phyloP scores from a whole-genome alignment of 2,888 invertebrate genomes.

The Microchrysa polita region DNA sequence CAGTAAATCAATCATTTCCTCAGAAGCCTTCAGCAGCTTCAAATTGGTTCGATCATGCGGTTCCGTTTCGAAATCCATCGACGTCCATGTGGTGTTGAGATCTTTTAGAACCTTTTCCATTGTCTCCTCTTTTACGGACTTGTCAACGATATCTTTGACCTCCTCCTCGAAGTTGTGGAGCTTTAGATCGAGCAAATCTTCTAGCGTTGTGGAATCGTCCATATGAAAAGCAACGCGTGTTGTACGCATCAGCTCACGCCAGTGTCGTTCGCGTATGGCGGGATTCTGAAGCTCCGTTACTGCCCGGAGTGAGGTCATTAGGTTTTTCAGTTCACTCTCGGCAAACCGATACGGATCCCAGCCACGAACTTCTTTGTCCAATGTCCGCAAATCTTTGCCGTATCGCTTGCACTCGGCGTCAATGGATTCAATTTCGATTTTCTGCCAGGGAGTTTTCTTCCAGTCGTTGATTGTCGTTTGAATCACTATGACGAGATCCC shows the following conservation, averaged over 20 bases:
- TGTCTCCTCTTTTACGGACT: slow-evolving; percentile 94
- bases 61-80: slow-evolving; percentile 83
- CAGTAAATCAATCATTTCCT: slow-evolving; percentile 89
- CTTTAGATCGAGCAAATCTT: slow-evolving; percentile 86
- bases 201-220: slow-evolving; percentile 77
- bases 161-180: slow-evolving; percentile 95
- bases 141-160: slow-evolving; percentile 93
- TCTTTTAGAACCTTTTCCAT: slow-evolving; percentile 95
- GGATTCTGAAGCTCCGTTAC: slow-evolving; percentile 95
- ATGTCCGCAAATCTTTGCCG: slow-evolving; percentile 80
- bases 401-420: slow-evolving; percentile 94
- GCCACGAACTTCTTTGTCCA: slow-evolving; percentile 82
- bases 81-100: slow-evolving; percentile 81
- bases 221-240: slow-evolving; percentile 75
- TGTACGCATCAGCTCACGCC: slow-evolving; percentile 92
- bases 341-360: slow-evolving; percentile 84
- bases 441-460: slow-evolving; percentile 94
- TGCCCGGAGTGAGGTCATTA: slow-evolving; percentile 91
- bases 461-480: slow-evolving; percentile 86
- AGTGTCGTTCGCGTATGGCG: slow-evolving; percentile 91
- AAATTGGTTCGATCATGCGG: slow-evolving; percentile 84
- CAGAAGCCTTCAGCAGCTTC: slow-evolving; percentile 80
- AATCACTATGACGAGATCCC: slow-evolving; percentile 89
- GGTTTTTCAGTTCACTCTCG: slow-evolving; percentile 87
- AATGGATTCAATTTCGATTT: slow-evolving; percentile 93